These are phyloP conservation scores for Murina feae DNA, from an alignment of 2,113 vertebrate genomes.

Conservation along the genomic window DNA sequence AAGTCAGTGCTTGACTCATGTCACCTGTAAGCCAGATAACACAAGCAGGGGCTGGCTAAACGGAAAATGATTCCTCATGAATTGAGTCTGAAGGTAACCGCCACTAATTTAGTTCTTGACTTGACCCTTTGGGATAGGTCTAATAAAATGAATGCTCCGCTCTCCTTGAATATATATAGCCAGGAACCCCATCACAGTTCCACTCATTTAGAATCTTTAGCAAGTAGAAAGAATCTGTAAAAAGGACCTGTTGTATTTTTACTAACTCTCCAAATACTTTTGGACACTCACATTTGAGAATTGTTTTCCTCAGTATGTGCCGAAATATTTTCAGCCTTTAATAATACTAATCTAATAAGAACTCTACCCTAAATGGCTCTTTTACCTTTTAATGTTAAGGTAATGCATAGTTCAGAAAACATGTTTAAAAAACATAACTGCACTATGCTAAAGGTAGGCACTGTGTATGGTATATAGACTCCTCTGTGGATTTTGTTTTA, in stretches of 20 bases:
- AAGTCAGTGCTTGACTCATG: background rate
- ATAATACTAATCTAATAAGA: background rate
- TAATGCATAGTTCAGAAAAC: background rate
- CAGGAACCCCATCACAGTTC: background rate
- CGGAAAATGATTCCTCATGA: background rate
- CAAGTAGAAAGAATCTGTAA: background rate
- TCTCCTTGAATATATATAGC: background rate
- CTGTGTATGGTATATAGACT: too few relatives aligned
- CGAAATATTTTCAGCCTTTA: background rate
- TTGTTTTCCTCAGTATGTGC: background rate
- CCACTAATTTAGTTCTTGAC: background rate
- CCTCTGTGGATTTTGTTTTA: background rate
- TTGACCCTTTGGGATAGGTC: background rate
- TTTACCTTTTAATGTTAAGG: background rate
- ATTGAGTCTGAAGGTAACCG: background rate
- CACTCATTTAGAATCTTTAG: background rate
- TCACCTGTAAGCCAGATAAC: background rate
- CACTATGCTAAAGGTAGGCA: background rate
- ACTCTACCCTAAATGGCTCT: conserved; percentile 57
- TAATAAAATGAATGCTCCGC: background rate
- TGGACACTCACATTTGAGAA: background rate
- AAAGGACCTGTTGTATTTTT: background rate
- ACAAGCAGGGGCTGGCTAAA: background rate
- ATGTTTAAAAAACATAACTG: background rate
- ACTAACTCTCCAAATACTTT: background rate